phyloP scores from a whole-genome alignment of 1,140 invertebrate genomes.

The Dreissena polymorpha region DNA sequence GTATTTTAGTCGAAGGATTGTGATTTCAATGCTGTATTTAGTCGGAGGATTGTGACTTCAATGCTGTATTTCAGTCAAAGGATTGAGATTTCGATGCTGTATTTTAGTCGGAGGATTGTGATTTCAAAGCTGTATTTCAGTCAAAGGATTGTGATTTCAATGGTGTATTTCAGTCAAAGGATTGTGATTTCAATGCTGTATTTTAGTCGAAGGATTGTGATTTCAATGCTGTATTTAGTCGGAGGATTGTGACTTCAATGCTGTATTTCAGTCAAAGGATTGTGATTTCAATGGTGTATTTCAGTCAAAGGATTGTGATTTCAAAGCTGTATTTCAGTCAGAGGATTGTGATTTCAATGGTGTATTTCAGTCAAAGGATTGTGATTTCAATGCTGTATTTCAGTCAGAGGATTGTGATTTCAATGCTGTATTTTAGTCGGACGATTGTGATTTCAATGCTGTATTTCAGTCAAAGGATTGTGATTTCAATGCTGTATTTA shows the following conservation, averaged over 20 bases:
- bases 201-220: conserved; percentile 95
- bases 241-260: conserved; percentile 96
- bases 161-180: conserved; percentile 93
- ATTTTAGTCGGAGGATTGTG: conserved; percentile 94
- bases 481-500: conserved; percentile 94
- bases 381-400: conserved; percentile 96
- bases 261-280: conserved; percentile 94
- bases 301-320: conserved; percentile 94
- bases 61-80: conserved; percentile 94
- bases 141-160: conserved; percentile 97
- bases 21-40: conserved; percentile 94
- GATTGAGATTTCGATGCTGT: conserved; percentile 95
- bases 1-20: conserved; percentile 94
- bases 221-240: conserved; percentile 94
- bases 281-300: conserved; percentile 96
- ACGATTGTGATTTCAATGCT: conserved; percentile 96
- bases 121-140: conserved; percentile 94
- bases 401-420: conserved; percentile 95
- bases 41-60: conserved; percentile 96
- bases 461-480: conserved; percentile 94
- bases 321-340: conserved; percentile 94
- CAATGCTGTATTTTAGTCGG: conserved; percentile 94
- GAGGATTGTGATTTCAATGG: conserved; percentile 97
- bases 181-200: conserved; percentile 95
- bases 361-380: conserved; percentile 92